Conservation (phyloP, 23 tunicate genomes). For the Ciona savignyi region DNA sequence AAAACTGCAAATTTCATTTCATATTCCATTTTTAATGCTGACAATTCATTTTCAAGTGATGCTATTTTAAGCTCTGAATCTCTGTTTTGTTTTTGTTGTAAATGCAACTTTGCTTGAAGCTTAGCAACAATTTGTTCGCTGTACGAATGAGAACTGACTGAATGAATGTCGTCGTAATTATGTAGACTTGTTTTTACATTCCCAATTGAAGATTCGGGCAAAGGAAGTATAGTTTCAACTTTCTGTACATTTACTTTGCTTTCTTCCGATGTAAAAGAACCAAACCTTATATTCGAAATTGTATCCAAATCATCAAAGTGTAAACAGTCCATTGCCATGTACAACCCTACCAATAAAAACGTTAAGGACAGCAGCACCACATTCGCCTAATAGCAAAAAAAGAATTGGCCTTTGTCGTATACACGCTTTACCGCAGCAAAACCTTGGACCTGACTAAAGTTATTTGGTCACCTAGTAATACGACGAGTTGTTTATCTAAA, state of each 20-base stretch:
- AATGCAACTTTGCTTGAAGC: slow-evolving; percentile 20
- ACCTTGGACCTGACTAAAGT: too few species aligned
- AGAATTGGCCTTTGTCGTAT: too few species aligned
- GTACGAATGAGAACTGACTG: slow-evolving; percentile 46
- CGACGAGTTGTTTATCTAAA: too few species aligned
- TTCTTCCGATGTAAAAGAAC: neutral
- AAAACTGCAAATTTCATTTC: slow-evolving; percentile 14
- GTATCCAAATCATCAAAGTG: neutral
- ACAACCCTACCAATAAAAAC: too few species aligned
- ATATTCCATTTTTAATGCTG: slow-evolving; percentile 15
- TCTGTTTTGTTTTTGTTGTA: slow-evolving; percentile 24
- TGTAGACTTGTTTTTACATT: neutral
- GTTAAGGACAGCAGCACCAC: too few species aligned
- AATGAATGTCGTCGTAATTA: neutral
- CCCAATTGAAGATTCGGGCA: too few species aligned
- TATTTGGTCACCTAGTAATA: too few species aligned
- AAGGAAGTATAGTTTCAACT: neutral
- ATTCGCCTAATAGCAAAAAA: too few species aligned
- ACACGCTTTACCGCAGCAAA: too few species aligned
- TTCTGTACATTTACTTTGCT: neutral
- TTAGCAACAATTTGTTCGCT: slow-evolving; percentile 34
- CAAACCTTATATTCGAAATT: neutral
- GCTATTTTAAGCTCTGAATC: neutral
- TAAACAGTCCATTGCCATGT: too few species aligned
- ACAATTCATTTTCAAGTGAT: slow-evolving; percentile 20